Evolutionary conservation across 1,140 invertebrate species (phyloP).

Genomic region (Pseudomyrmex sp.): DNA sequence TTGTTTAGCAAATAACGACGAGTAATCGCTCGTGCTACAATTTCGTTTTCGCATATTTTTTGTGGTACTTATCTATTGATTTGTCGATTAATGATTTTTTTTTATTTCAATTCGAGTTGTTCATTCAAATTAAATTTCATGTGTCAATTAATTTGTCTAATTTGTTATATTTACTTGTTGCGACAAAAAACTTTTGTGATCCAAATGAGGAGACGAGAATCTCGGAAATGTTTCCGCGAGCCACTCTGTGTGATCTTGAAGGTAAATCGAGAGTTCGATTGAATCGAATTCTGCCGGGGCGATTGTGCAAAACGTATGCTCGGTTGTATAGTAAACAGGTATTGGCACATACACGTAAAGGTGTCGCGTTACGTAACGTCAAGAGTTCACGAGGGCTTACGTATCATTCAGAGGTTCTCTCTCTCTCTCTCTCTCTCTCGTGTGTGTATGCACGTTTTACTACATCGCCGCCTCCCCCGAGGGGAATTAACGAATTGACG

Average conservation of each 20-base stretch:
- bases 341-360: constrained; percentile 26
- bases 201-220: too few species aligned
- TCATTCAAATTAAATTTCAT: too few species aligned
- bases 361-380: constrained; percentile 46
- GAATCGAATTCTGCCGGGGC: constrained; percentile 53
- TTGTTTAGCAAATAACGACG: too few species aligned
- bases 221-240: not conserved
- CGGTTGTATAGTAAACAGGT: constrained; percentile 22
- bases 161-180: too few species aligned
- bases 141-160: too few species aligned
- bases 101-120: too few species aligned
- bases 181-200: too few species aligned
- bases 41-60: too few species aligned
- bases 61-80: too few species aligned
- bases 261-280: constrained; percentile 12
- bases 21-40: too few species aligned
- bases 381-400: constrained; percentile 28
- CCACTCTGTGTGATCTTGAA: constrained; percentile 63
- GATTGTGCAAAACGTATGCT: constrained; percentile 47
- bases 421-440: too few species aligned
- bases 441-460: constrained; percentile 3
- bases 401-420: constrained; percentile 22
- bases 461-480: constrained; percentile 29
- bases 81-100: too few species aligned
- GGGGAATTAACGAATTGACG: constrained; percentile 71